Conservation (phyloP, 2,888 invertebrate genomes). For the Drosophila neotestacea region DNA sequence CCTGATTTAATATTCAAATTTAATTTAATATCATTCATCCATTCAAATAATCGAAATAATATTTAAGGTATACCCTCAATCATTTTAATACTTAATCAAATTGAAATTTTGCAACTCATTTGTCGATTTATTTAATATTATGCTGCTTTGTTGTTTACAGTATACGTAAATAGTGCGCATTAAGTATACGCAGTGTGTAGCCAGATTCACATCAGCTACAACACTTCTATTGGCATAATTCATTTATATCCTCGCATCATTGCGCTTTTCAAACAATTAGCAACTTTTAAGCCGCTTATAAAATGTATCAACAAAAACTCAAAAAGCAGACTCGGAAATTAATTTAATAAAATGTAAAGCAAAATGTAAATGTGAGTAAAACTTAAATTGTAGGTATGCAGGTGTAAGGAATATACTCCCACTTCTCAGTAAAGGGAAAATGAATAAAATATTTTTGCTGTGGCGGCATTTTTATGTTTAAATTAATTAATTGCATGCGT, state of each 20-base stretch:
- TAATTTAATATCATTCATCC: constrained; percentile 12
- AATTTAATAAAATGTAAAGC: constrained; percentile 30
- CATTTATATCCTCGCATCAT: background rate
- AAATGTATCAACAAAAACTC: constrained; percentile 25
- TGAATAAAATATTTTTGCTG: constrained; percentile 46
- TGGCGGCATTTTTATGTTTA: constrained; percentile 55
- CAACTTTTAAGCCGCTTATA: constrained; percentile 64
- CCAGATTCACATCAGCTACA: constrained; percentile 1
- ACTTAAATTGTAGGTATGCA: background rate
- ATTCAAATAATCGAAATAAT: constrained; percentile 25
- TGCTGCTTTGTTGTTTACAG: constrained; percentile 1
- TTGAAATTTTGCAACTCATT: constrained; percentile 12
- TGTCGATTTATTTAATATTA: constrained; percentile 1
- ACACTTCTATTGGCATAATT: constrained; percentile 6
- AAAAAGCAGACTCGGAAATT: constrained; percentile 18
- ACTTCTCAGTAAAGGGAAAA: background rate
- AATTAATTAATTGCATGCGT: constrained; percentile 79
- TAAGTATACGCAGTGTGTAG: constrained; percentile 11
- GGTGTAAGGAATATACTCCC: background rate
- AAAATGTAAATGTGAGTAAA: background rate
- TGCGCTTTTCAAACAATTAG: constrained; percentile 58
- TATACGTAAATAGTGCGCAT: constrained; percentile 26
- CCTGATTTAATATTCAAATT: constrained; percentile 35
- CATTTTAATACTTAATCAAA: constrained; percentile 8
- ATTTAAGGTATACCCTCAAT: background rate